A percentile compares a stretch with the other conserved stretches of the same genome.
Conservation (phyloP, 2,113 vertebrate genomes). For the Gallinago undulata region DNA sequence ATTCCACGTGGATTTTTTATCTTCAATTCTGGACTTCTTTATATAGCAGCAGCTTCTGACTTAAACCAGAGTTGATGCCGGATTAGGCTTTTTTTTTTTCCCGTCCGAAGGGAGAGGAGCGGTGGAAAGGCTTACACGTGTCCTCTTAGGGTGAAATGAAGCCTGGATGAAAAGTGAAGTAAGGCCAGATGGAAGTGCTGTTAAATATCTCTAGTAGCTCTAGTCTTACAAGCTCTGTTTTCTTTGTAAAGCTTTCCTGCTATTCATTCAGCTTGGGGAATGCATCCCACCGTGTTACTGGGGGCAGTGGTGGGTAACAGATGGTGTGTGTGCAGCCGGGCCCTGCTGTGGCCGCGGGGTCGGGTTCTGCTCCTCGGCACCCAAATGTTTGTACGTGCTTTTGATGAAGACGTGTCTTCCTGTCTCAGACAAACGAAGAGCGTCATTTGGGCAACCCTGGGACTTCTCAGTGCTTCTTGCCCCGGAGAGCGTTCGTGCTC, state of each 20-base stretch:
- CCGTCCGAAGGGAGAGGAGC: background rate
- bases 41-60: background rate
- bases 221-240: background rate
- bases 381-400: rapidly evolving
- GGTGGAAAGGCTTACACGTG: background rate
- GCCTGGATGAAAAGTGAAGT: background rate
- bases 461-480: background rate
- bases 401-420: background rate
- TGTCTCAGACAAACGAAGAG: background rate
- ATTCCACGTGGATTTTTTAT: background rate
- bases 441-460: background rate
- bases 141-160: background rate
- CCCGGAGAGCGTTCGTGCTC: background rate
- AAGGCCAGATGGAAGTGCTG: background rate
- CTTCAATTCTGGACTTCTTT: background rate
- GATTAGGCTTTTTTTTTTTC: background rate
- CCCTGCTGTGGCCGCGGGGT: rapidly evolving
- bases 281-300: background rate
- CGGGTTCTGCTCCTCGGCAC: background rate
- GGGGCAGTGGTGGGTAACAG: background rate
- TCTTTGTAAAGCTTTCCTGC: conserved; percentile 13
- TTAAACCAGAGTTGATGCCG: background rate
- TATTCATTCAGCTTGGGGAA: background rate
- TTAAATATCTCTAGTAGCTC: background rate
- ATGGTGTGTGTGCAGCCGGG: background rate